Evolutionary conservation across 2,888 invertebrate genomes (phyloP), one percentile per base, ranked within the genome.

Genomic region (Metellina segmentata): DNA sequence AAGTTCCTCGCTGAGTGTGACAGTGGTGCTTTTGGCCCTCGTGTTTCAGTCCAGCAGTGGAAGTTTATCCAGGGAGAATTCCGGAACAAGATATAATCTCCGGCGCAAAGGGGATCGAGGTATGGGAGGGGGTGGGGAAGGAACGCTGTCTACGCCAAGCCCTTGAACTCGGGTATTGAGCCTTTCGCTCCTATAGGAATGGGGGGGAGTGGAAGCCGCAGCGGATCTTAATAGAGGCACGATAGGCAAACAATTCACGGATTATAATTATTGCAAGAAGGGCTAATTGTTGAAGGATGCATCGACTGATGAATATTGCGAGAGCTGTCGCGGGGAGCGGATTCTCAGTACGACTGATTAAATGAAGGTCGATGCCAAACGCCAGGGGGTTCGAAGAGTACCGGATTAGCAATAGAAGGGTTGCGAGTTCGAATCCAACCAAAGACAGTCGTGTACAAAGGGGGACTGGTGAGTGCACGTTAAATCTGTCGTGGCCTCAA

Each of bases 211-310:
- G 34, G 49, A 69, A 69, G 48, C 49, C 48, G 52, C 34, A 34
- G 48, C 48, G 9, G 78, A 69, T 78, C 81, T 88, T 88, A 88
- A 88, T 88, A 88, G 88, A 81, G 79, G 81, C 88, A 81, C 81
- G 81, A 74, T 81, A 81, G 81, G 88, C 88, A 88, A 88, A 88
- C 88, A 88, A 81, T 88, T 88, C 88, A 88, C 88, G 88, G 88
- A 88, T 88, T 88, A 88, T 88, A 81, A 88, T 88, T 88, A 88
- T 88, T 88, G 75, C 88, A 75, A 74, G 81, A 88, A 61, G 72
- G 61, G 81, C 88, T 88, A 88, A 88, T 88, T 88, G 81, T 74
- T 81, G 88, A 69, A 81, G 75, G 88, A 88, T 61, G 81, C 88
- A 75, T 72, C 79, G 87, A 71, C 71, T 87, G 87, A 87, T 87